Percentiles rank a stretch among this genome's conserved stretches.
Conservation (phyloP, 2,797 vertebrate species). For the Petrocephalus sullivani region DNA sequence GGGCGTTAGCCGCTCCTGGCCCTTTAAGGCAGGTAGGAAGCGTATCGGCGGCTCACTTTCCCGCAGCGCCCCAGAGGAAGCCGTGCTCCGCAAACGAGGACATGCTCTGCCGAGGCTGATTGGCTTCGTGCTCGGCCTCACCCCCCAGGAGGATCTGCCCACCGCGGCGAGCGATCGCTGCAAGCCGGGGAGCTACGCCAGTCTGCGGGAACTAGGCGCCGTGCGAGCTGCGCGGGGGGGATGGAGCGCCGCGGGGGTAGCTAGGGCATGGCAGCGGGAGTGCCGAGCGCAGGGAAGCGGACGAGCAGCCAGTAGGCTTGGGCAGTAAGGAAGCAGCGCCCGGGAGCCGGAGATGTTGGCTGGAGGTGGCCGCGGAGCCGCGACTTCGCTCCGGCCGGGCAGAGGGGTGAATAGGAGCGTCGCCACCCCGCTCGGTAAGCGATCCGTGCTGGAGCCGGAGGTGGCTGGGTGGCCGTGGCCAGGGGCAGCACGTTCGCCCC, state of each 20-base stretch:
- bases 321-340: not conserved
- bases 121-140: not conserved
- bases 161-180: not conserved
- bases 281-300: not conserved
- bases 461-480: not conserved
- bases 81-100: conserved; percentile 37
- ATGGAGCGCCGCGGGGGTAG: not conserved
- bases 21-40: conserved; percentile 37
- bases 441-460: not conserved
- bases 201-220: not conserved
- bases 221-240: conserved; percentile 15
- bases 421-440: not conserved
- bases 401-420: not conserved
- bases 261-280: not conserved
- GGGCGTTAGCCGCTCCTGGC: conserved; percentile 12
- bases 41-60: conserved; percentile 6
- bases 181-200: not conserved
- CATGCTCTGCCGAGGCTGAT: conserved; percentile 6
- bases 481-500: not conserved
- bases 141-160: not conserved
- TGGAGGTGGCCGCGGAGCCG: not conserved
- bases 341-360: not conserved
- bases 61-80: conserved; percentile 19
- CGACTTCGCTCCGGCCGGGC: not conserved
- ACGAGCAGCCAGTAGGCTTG: not conserved